Conservation (phyloP, 2,113 vertebrate species). For the Hippocampus mohnikei region DNA sequence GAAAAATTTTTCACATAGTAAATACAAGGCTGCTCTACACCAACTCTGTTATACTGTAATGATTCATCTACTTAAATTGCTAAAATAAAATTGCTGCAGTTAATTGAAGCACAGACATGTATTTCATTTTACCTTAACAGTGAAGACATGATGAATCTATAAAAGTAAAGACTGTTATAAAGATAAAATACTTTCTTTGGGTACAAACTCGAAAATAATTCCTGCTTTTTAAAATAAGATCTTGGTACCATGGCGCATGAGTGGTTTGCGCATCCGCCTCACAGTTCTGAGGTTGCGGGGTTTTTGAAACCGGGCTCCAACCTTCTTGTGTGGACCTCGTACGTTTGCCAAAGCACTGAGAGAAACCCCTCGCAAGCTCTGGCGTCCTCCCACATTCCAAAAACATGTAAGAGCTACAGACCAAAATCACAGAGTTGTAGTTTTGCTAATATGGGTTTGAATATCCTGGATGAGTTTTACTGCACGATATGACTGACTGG, state of each 20-base stretch:
- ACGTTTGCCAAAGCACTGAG: no score
- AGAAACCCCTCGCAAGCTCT: no score
- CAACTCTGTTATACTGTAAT: not conserved
- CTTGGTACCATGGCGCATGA: not conserved
- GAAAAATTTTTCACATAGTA: not conserved
- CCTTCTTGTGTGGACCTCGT: no score
- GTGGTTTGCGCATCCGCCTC: not conserved
- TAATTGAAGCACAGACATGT: not conserved
- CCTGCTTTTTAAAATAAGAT: not conserved
- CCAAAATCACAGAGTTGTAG: not conserved
- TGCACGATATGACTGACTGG: no score
- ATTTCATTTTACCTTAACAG: conserved; percentile 15
- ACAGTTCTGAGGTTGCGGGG: no score
- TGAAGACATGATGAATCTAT: conserved; percentile 1
- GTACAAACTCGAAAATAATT: not conserved
- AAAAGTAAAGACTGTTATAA: not conserved
- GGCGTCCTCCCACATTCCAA: no score
- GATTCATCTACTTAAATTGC: not conserved
- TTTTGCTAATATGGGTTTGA: not conserved
- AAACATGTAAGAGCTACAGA: no score
- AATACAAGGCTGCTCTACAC: not conserved
- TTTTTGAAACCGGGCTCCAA: no score
- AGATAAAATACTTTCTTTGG: not conserved
- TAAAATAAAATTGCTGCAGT: not conserved
- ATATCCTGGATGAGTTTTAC: not conserved